Conservation (phyloP, 2,797 vertebrate species). For the Mus spretus region DNA sequence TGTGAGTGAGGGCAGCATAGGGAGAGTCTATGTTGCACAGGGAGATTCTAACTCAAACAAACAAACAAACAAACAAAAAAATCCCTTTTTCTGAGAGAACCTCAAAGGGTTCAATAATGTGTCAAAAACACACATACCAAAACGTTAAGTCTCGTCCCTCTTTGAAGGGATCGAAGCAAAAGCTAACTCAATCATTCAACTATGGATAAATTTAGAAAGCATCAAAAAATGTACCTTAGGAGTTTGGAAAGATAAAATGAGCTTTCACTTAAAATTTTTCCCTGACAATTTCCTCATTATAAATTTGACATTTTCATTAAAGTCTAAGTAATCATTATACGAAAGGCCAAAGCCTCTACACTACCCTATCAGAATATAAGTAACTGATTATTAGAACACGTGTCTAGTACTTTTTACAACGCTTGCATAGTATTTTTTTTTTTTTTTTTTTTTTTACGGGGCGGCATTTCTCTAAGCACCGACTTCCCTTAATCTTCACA, state of each 20-base stretch:
- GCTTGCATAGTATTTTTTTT: neutral
- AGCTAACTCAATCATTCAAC: constrained; percentile 15
- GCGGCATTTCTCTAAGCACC: neutral
- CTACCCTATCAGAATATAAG: neutral
- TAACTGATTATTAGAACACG: neutral
- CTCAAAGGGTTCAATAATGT: neutral
- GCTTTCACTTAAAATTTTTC: constrained; percentile 13
- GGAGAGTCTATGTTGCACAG: neutral
- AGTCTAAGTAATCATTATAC: constrained; percentile 12
- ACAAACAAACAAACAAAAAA: too few relatives aligned
- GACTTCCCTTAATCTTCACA: neutral
- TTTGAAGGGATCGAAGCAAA: constrained; percentile 27
- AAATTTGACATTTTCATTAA: constrained; percentile 41
- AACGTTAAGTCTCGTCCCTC: neutral
- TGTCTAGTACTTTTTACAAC: neutral
- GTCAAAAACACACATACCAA: neutral
- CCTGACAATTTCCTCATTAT: constrained; percentile 49
- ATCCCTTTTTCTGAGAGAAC: neutral
- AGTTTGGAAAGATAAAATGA: constrained; percentile 53
- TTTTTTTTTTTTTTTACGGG: neutral
- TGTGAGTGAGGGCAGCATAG: neutral
- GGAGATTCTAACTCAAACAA: neutral
- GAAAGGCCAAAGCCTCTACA: neutral
- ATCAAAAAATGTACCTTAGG: constrained; percentile 8
- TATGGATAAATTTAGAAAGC: constrained; percentile 42